These are phyloP conservation scores for Symphodus melops DNA, from an alignment of 2,113 vertebrate species.

Conservation along the genomic window DNA sequence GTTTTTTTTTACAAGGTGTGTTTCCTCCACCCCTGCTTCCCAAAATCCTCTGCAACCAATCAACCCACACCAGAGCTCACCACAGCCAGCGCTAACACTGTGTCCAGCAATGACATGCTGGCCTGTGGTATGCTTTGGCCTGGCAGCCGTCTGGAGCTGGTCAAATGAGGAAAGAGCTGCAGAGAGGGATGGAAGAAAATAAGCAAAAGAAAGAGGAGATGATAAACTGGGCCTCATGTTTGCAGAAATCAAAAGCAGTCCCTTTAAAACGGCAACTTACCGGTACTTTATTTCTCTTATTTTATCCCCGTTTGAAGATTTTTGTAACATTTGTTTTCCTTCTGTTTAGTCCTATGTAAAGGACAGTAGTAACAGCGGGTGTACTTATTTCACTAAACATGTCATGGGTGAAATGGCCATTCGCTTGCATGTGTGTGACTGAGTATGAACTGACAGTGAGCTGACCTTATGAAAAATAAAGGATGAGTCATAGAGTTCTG, in stretches of 20 bases:
- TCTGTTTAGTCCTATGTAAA: background rate
- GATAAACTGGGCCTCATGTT: constrained; percentile 50
- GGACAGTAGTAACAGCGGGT: background rate
- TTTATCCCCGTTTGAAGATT: background rate
- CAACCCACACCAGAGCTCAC: constrained; percentile 47
- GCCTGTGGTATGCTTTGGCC: constrained; percentile 41
- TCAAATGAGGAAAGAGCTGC: constrained; percentile 38
- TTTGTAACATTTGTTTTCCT: background rate
- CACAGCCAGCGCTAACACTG: constrained; percentile 24
- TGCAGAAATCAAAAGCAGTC: constrained; percentile 48
- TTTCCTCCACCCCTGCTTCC: constrained; percentile 47
- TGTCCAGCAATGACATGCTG: constrained; percentile 44
- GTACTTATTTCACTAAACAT: background rate
- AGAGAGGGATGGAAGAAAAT: constrained; percentile 6
- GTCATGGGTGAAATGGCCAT: background rate
- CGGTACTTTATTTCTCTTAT: background rate
- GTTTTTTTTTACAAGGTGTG: constrained; percentile 52
- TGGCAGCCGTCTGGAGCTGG: constrained; percentile 38
- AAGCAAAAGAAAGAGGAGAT: background rate
- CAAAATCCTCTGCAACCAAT: constrained; percentile 51
- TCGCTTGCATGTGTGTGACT: background rate
- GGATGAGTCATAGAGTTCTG: constrained; percentile 41
- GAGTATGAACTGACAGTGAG: constrained; percentile 13
- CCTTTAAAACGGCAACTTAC: background rate
- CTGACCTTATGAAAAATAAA: constrained; percentile 19